A percentile compares a stretch with the other conserved stretches of the same genome.
phyloP scores from a whole-genome alignment of 1,140 invertebrate species.

The Bactericera cockerelli region DNA sequence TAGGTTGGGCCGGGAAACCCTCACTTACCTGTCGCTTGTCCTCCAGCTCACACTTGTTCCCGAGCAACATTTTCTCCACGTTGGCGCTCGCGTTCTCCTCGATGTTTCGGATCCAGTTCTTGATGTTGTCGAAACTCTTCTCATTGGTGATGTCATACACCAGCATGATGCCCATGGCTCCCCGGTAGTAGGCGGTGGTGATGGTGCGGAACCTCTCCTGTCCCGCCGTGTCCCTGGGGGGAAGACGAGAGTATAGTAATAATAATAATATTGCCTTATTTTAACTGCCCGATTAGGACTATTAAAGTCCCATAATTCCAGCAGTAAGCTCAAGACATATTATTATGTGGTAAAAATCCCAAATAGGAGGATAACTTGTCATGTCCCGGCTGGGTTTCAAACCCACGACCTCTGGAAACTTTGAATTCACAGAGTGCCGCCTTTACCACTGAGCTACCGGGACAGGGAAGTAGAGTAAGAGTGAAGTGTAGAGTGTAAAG shows the following conservation, averaged over 20 bases:
- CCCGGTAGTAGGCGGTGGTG: slow-evolving; percentile 94
- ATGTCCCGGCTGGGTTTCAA: too few relatives aligned
- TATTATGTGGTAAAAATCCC: too few relatives aligned
- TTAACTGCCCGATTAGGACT: too few relatives aligned
- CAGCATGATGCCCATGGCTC: slow-evolving; percentile 98
- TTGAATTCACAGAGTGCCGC: too few relatives aligned
- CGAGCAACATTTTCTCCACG: slow-evolving; percentile 89
- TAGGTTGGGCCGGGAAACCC: too few relatives aligned
- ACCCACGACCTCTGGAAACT: too few relatives aligned
- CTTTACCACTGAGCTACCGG: too few relatives aligned
- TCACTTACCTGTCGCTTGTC: slow-evolving; percentile 67
- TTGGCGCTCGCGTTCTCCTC: slow-evolving; percentile 90
- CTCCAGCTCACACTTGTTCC: slow-evolving; percentile 87
- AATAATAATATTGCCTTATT: neutral
- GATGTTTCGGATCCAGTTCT: slow-evolving; percentile 97
- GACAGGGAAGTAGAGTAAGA: too few relatives aligned
- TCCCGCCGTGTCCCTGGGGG: slow-evolving; percentile 80
- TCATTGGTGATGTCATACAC: slow-evolving; percentile 98
- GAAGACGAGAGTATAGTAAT: slow-evolving; percentile 13
- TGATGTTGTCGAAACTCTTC: slow-evolving; percentile 97
- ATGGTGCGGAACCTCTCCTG: slow-evolving; percentile 95
- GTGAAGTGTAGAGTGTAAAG: neutral
- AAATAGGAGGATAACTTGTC: too few relatives aligned
- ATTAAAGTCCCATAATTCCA: too few relatives aligned
- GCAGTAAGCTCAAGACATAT: too few relatives aligned